phyloP scores from a whole-genome alignment of 2,113 vertebrate species.

The Hylia prasina region DNA sequence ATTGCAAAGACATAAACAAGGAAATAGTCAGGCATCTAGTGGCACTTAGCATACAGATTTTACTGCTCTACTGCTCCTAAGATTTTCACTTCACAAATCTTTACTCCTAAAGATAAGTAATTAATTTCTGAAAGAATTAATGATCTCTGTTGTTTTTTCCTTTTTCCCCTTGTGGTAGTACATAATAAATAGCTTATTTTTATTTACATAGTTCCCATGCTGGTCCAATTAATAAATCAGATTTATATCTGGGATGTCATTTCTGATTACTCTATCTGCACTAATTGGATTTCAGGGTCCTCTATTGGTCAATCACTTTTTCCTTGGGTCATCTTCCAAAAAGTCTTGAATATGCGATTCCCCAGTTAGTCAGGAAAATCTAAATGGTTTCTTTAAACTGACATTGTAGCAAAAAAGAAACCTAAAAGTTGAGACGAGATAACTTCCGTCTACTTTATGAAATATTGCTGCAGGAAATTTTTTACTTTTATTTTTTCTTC shows the following conservation, averaged over 20 bases:
- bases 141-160: neutral
- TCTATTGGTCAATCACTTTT: conserved; percentile 34
- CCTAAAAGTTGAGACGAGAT: neutral
- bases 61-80: neutral
- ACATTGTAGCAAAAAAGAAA: neutral
- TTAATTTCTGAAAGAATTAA: neutral
- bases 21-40: neutral
- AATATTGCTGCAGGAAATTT: neutral
- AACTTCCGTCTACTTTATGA: neutral
- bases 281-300: conserved; percentile 34
- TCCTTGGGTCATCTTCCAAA: conserved; percentile 9
- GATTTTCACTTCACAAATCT: neutral
- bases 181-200: neutral
- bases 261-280: neutral
- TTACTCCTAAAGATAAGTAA: neutral
- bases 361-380: neutral
- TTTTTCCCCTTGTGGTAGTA: neutral
- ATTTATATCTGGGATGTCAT: neutral
- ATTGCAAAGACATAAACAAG: neutral
- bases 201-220: neutral
- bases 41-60: neutral
- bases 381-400: neutral
- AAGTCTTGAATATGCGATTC: neutral
- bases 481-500: neutral
- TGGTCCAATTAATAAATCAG: conserved; percentile 30